Percentiles rank a stretch among this genome's conserved stretches.
Conservation (phyloP, 2,888 invertebrate species). For the Halictus ligatus region DNA sequence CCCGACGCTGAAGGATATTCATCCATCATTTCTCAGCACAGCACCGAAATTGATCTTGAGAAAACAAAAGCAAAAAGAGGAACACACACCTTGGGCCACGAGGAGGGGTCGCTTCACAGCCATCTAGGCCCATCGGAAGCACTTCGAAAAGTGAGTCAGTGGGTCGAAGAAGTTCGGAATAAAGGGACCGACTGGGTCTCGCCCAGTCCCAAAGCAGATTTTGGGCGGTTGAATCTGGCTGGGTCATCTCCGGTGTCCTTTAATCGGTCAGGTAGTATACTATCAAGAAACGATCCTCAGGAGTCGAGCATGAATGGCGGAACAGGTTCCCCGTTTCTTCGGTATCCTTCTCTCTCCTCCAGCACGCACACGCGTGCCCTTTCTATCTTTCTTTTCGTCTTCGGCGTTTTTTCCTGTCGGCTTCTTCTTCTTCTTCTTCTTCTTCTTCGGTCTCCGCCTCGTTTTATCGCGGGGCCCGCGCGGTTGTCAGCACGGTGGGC, state of each 20-base stretch:
- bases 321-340: constrained; percentile 71
- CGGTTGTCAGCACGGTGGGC: constrained; percentile 72
- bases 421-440: background rate
- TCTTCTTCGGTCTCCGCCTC: constrained; percentile 13
- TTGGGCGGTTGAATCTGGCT: constrained; percentile 28
- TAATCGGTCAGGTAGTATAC: constrained; percentile 45
- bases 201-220: constrained; percentile 16
- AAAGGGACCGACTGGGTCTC: constrained; percentile 18
- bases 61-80: background rate
- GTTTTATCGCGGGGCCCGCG: constrained; percentile 53
- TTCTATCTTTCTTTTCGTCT: constrained; percentile 9
- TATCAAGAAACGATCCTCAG: constrained; percentile 55
- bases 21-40: background rate
- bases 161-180: constrained; percentile 30
- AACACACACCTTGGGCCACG: background rate
- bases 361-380: constrained; percentile 30
- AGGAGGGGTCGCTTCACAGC: constrained; percentile 1
- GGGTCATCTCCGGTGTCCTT: constrained; percentile 30
- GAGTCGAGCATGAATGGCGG: constrained; percentile 64
- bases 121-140: background rate
- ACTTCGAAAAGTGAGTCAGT: constrained; percentile 9
- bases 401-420: background rate
- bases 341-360: background rate
- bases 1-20: background rate
- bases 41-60: background rate